phyloP scores from a whole-genome alignment of 1,140 invertebrate species.

The Eubasilissa regina region DNA sequence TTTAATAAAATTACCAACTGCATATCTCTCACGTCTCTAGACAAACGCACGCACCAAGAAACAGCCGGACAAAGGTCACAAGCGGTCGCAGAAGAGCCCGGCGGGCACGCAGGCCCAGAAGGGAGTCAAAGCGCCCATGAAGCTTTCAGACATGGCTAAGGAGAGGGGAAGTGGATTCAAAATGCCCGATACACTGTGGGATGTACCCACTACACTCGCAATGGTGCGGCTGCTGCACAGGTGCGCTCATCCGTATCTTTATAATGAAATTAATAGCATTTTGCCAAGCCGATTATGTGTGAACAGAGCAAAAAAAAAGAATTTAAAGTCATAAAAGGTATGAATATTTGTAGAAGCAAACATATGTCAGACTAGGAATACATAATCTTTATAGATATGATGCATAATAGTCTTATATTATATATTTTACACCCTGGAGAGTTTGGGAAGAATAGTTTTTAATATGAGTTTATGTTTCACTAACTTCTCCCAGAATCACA shows the following conservation, averaged over 20 bases:
- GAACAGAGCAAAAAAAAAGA: too few relatives aligned
- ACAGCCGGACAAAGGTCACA: constrained; percentile 12
- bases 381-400: too few relatives aligned
- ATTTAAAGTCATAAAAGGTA: not conserved
- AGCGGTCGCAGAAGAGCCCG: constrained; percentile 59
- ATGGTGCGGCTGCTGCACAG: constrained; percentile 68
- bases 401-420: too few relatives aligned
- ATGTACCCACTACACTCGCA: constrained; percentile 66
- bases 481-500: too few relatives aligned
- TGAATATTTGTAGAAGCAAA: not conserved
- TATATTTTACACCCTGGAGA: too few relatives aligned
- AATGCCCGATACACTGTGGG: constrained; percentile 66
- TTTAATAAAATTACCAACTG: too few relatives aligned
- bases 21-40: too few relatives aligned
- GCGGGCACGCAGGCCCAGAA: not conserved
- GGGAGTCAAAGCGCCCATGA: not conserved
- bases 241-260: constrained; percentile 58
- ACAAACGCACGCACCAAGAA: constrained; percentile 5
- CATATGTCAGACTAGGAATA: too few relatives aligned
- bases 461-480: too few relatives aligned
- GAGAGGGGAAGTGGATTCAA: constrained; percentile 62
- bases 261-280: not conserved
- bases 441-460: too few relatives aligned
- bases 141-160: constrained; percentile 8
- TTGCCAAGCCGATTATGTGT: not conserved